These are phyloP conservation scores for Oithona nana DNA, from an alignment of 2,888 invertebrate genomes.

Conservation along the genomic window DNA sequence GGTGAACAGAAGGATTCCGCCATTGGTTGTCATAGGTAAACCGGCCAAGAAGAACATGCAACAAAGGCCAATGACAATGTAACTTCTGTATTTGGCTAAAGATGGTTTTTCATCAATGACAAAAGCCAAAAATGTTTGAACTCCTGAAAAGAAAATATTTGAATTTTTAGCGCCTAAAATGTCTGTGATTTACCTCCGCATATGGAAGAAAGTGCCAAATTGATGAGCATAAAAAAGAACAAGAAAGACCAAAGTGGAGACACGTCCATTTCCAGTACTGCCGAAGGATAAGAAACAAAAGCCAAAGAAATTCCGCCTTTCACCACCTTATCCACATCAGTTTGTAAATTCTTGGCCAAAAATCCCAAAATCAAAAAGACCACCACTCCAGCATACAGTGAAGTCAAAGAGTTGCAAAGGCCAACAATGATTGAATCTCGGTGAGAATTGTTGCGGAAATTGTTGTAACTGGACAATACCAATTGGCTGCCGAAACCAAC, in stretches of 20 bases:
- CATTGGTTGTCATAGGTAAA: constrained; percentile 51
- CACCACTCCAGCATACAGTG: constrained; percentile 30
- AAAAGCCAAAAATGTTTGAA: constrained; percentile 41
- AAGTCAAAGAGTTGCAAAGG: constrained; percentile 28
- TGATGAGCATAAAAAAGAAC: constrained; percentile 57
- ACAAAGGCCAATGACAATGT: constrained; percentile 46
- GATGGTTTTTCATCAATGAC: constrained; percentile 51
- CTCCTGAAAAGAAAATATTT: too few species aligned
- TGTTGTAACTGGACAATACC: constrained; percentile 15
- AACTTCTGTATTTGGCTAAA: constrained; percentile 38
- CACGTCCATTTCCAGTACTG: constrained; percentile 22
- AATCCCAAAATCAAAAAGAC: constrained; percentile 31
- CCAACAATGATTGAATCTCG: constrained; percentile 25
- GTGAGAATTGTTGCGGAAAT: constrained; percentile 12
- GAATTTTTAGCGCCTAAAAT: too few species aligned
- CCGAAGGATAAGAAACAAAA: constrained; percentile 23
- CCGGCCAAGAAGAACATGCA: constrained; percentile 43
- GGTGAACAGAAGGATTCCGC: constrained; percentile 50
- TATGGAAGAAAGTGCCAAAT: constrained; percentile 20
- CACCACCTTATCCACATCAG: constrained; percentile 20
- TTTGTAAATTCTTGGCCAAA: constrained; percentile 28
- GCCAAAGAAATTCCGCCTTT: constrained; percentile 21
- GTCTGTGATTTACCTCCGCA: too few species aligned
- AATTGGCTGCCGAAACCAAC: constrained; percentile 15
- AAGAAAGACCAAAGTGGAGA: constrained; percentile 60